These are phyloP conservation scores for Polypedilum vanderplanki DNA, from an alignment of 1,140 invertebrate species.

Conservation along the genomic window DNA sequence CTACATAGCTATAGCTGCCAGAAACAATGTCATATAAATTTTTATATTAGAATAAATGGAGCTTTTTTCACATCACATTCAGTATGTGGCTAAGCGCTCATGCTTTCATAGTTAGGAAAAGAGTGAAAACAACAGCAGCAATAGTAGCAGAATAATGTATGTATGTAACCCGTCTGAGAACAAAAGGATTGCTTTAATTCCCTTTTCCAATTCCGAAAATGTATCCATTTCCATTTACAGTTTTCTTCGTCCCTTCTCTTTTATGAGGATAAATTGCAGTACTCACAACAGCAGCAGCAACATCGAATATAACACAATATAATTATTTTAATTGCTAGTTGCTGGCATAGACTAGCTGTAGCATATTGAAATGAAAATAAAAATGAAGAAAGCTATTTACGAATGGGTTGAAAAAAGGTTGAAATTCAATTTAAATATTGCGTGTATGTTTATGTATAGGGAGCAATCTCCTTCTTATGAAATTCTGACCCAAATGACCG, in stretches of 20 bases:
- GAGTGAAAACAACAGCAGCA: not conserved
- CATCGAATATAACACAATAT: not conserved
- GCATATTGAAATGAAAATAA: not conserved
- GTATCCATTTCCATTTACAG: slow-evolving; percentile 18
- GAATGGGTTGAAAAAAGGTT: not conserved
- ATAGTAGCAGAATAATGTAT: not conserved
- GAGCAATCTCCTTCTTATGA: not conserved
- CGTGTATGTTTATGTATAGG: not conserved
- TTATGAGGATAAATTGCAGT: slow-evolving; percentile 26
- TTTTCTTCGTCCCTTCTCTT: not conserved
- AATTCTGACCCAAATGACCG: slow-evolving; percentile 2
- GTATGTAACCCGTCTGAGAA: not conserved
- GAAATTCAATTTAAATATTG: not conserved
- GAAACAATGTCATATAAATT: slow-evolving; percentile 14
- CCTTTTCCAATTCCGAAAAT: slow-evolving; percentile 17
- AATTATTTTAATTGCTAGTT: slow-evolving; percentile 28
- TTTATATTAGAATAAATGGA: slow-evolving; percentile 20
- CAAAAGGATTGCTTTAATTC: slow-evolving; percentile 18
- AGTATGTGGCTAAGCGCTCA: not conserved
- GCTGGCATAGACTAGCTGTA: not conserved
- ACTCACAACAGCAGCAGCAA: not conserved
- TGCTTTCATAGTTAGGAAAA: not conserved
- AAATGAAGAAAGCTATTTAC: not conserved
- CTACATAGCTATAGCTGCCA: not conserved
- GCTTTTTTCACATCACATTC: not conserved